phyloP scores from a whole-genome alignment of 2,888 invertebrate species.

The Eupithecia insigniata region DNA sequence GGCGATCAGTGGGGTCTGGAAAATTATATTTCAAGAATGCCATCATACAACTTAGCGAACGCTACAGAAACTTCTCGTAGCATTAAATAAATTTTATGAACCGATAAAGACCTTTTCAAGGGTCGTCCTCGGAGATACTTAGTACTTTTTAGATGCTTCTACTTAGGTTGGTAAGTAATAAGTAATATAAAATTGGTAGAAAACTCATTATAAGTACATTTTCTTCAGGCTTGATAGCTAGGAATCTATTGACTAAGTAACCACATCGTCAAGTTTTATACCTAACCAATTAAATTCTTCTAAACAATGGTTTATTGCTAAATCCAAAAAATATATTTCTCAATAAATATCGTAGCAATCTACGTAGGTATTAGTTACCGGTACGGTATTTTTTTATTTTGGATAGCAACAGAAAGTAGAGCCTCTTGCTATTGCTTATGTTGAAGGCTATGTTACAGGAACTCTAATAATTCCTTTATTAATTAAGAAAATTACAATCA shows the following conservation, averaged over 20 bases:
- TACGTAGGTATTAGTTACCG: neutral
- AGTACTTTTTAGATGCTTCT: neutral
- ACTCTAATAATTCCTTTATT: too few relatives aligned
- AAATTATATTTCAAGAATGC: conserved; percentile 79
- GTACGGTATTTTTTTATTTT: neutral
- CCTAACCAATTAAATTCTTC: neutral
- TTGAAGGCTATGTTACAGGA: too few relatives aligned
- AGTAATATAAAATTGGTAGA: conserved; percentile 6
- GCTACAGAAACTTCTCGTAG: conserved; percentile 72
- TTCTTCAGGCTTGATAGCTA: neutral
- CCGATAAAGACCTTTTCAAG: conserved; percentile 80
- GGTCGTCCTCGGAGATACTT: conserved; percentile 48
- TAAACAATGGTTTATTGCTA: neutral
- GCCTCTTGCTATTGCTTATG: neutral
- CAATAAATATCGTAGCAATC: neutral
- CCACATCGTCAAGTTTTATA: neutral
- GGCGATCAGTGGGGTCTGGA: conserved; percentile 68
- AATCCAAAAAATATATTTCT: neutral
- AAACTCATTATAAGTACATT: conserved; percentile 2
- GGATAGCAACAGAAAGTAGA: neutral
- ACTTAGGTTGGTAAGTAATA: conserved; percentile 2
- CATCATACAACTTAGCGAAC: conserved; percentile 76
- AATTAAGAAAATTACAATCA: too few relatives aligned
- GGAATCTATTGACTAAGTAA: neutral
- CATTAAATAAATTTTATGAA: conserved; percentile 80